phyloP scores from a whole-genome alignment of 2,113 vertebrate genomes.

The Erythrolamprus reginae region DNA sequence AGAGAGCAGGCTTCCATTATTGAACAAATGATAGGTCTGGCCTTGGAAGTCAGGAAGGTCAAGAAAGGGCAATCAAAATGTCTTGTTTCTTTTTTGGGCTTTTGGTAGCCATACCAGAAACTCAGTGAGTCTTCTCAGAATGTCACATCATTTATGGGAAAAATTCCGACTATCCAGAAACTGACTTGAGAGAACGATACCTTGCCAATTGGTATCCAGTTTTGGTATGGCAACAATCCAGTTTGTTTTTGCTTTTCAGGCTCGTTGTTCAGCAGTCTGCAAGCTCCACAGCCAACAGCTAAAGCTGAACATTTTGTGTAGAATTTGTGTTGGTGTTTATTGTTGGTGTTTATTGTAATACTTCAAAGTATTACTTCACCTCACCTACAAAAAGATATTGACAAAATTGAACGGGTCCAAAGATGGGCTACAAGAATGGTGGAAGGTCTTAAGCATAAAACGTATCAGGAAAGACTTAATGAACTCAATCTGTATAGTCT shows the following conservation, averaged over 20 bases:
- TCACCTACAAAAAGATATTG: too few relatives aligned
- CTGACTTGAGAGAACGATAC: not conserved
- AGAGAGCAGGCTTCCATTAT: not conserved
- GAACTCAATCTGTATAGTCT: too few relatives aligned
- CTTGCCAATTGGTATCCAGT: not conserved
- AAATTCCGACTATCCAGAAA: not conserved
- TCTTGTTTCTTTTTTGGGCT: not conserved
- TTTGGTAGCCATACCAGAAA: not conserved
- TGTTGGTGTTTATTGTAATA: not conserved
- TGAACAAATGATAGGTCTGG: not conserved
- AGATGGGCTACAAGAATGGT: too few relatives aligned
- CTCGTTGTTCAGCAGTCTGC: not conserved
- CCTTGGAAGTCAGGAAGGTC: not conserved
- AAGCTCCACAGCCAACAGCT: not conserved
- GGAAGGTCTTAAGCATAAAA: too few relatives aligned
- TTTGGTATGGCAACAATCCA: not conserved
- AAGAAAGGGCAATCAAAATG: not conserved
- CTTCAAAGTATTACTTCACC: too few relatives aligned
- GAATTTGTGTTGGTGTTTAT: not conserved
- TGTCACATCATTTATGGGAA: not conserved
- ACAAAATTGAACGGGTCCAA: too few relatives aligned
- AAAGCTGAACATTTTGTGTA: not conserved
- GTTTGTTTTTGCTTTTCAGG: not conserved
- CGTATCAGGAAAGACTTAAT: too few relatives aligned
- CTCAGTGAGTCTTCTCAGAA: not conserved